A percentile compares a stretch with the other conserved stretches of the same genome.
Evolutionary conservation across 2,888 invertebrate genomes (phyloP).

Genomic region (Dasysyrphus tricinctus): DNA sequence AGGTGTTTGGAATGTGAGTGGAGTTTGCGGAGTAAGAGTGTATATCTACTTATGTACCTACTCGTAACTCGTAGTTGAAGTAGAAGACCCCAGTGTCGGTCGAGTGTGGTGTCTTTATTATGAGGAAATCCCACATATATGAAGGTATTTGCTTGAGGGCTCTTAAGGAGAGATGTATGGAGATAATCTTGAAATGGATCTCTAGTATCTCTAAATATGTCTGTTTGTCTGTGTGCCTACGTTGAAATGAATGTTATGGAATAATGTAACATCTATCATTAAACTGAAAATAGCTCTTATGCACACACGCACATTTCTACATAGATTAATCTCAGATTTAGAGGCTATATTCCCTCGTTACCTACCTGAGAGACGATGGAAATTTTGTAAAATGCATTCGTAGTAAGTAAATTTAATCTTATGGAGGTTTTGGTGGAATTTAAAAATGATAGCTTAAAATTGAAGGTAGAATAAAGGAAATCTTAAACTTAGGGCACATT

Average conservation of each 20-base stretch:
- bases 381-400: not conserved
- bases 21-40: not conserved
- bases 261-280: conserved; percentile 63
- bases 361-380: not conserved
- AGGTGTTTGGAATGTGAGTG: conserved; percentile 36
- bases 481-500: too few species aligned
- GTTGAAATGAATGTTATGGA: conserved; percentile 34
- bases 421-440: not conserved
- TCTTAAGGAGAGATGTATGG: conserved; percentile 42
- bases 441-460: not conserved
- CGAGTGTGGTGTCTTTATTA: conserved; percentile 29
- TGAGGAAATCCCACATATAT: conserved; percentile 51
- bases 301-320: not conserved
- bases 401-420: not conserved
- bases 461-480: too few species aligned
- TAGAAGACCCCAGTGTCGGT: conserved; percentile 4
- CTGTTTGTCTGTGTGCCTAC: conserved; percentile 12
- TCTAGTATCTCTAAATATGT: conserved; percentile 26
- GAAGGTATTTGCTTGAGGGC: conserved; percentile 36
- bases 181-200: conserved; percentile 59
- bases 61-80: not conserved
- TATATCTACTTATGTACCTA: not conserved
- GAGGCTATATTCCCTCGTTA: not conserved
- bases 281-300: conserved; percentile 51
- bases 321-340: not conserved